Conservation (phyloP, 2,888 invertebrate genomes). For the Phytoseiulus persimilis region DNA sequence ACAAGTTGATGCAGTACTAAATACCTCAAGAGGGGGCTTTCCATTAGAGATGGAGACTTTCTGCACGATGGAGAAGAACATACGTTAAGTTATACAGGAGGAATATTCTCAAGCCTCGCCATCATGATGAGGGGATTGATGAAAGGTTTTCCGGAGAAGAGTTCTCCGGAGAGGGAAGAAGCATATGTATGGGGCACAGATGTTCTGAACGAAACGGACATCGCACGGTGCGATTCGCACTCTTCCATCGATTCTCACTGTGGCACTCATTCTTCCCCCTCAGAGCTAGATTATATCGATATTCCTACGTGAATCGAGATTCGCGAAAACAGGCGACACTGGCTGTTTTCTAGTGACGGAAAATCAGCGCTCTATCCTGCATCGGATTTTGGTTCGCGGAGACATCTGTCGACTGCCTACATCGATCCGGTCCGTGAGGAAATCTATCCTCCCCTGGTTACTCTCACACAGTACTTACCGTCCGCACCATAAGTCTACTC, state of each 20-base stretch:
- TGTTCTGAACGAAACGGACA: neutral
- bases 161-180: neutral
- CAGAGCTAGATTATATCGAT: no score
- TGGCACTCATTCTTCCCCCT: neutral
- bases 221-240: neutral
- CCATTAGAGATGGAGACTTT: slow-evolving; percentile 28
- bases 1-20: slow-evolving; percentile 12
- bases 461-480: slow-evolving; percentile 61
- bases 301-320: no score
- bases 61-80: slow-evolving; percentile 12
- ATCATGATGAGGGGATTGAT: neutral
- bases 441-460: no score
- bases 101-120: neutral
- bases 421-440: no score
- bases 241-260: neutral
- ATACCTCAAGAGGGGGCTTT: slow-evolving; percentile 35
- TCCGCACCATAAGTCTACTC: slow-evolving; percentile 88
- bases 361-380: no score
- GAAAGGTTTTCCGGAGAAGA: neutral
- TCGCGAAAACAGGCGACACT: no score
- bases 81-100: neutral
- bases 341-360: no score
- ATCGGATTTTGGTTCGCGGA: no score
- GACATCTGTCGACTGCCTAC: no score
- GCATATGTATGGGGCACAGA: neutral